Base-by-base conservation (phyloP, 1,140 invertebrate genomes). In the Maniola jurtina region DNA sequence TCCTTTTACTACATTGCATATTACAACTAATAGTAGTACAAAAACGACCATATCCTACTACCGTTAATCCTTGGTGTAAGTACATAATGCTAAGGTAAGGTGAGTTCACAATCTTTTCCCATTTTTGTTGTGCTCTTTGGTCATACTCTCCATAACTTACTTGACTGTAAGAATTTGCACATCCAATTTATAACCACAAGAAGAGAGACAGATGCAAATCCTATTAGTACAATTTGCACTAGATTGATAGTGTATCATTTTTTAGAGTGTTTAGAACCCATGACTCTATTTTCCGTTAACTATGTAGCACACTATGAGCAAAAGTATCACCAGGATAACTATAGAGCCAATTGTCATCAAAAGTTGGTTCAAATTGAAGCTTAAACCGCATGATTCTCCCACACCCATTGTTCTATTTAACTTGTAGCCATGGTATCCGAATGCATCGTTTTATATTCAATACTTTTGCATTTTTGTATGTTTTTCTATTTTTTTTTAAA, bases 121-220 rank as follows among this genome's bases (percentile, higher is more conserved):
- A 73, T 74, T 4, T 9, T 15, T 34, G 6, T 45, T 48, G 25
- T 16, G 13, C 2, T 65, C 67, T 10, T 10, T 47, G 14, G 47
- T 50, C 9, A 7, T 15, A 8, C 6, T 50, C 15, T n/a, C 4
- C 16, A 61, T 72, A 79, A 10, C 72, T 68, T 7, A 72, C 58
- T 72, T 79, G 71, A 38, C 71, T 79, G 71, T 35, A 84, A 84
- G 52, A 84, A 81, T 68, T 85, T 87, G 63, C 81, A 85, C 80
- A 87, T 81, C 83, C 84, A 87, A 55, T 76, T 84, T 69, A 85
- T 75, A 5, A 81, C 74, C 33, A 85, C 65, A 0, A 85, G 70
- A 7, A 87, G 62, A 0, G 80, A 83, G 0, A 85, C 81, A 36
- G 85, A 85, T 0, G 80, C 83, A 42, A 87, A 80, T 0, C 80